Evolutionary conservation across 2,113 vertebrate genomes (phyloP).

Genomic region (Gnathonemus longibarbis): DNA sequence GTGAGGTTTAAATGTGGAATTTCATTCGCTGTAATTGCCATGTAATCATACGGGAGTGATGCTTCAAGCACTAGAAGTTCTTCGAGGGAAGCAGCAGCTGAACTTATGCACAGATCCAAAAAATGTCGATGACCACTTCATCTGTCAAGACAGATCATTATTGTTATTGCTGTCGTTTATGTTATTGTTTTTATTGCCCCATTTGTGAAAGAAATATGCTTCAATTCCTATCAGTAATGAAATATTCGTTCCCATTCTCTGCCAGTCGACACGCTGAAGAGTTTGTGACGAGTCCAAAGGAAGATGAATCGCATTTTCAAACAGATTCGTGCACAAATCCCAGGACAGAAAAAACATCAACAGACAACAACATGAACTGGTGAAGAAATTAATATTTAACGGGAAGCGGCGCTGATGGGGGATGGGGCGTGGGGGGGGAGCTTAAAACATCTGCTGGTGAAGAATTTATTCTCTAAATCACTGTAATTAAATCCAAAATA

Average conservation of each 20-base stretch:
- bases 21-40: slow-evolving; percentile 12
- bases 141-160: not conserved
- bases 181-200: not conserved
- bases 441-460: slow-evolving; percentile 47
- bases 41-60: not conserved
- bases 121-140: not conserved
- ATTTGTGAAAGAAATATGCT: not conserved
- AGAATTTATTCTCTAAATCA: slow-evolving; percentile 51
- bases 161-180: not conserved
- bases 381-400: not conserved
- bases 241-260: not conserved
- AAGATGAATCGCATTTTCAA: not conserved
- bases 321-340: not conserved
- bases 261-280: not conserved
- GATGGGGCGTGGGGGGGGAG: not conserved
- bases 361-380: not conserved
- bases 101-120: not conserved
- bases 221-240: not conserved
- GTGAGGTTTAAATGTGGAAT: not conserved
- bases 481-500: slow-evolving; percentile 50
- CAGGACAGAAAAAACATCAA: not conserved
- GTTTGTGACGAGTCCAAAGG: not conserved
- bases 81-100: not conserved
- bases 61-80: not conserved
- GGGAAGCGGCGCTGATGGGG: not conserved